phyloP scores from a whole-genome alignment of 2,113 vertebrate species.

The Malaclemys terrapin region DNA sequence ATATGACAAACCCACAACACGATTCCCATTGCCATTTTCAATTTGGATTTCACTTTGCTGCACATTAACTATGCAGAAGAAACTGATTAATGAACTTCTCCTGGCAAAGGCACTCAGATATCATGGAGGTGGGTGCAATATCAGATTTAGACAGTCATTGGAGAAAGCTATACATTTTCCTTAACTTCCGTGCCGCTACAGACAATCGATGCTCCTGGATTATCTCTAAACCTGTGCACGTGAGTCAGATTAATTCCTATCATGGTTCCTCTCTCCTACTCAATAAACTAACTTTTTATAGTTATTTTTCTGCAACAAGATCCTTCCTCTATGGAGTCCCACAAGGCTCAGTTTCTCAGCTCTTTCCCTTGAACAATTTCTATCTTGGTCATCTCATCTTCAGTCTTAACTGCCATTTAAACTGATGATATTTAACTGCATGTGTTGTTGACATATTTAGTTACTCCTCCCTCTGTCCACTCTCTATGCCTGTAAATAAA shows the following conservation, averaged over 20 bases:
- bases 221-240: neutral
- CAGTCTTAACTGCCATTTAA: neutral
- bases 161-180: neutral
- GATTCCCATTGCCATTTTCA: neutral
- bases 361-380: neutral
- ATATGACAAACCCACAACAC: neutral
- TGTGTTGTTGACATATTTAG: neutral
- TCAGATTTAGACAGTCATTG: neutral
- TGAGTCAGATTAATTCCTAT: neutral
- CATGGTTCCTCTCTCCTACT: neutral
- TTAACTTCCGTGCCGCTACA: neutral
- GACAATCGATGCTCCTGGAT: fast-evolving
- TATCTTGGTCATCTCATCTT: neutral
- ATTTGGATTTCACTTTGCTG: neutral
- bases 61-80: neutral
- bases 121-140: neutral
- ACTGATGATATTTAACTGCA: neutral
- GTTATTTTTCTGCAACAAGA: neutral
- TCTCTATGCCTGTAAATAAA: neutral
- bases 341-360: neutral
- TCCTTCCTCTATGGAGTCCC: neutral
- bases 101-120: neutral
- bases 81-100: neutral
- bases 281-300: neutral
- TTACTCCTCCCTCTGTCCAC: neutral